A percentile compares a stretch with the other conserved stretches of the same genome.
These are phyloP conservation scores for Papilio glaucus DNA, from an alignment of 1,140 invertebrate genomes.

Conservation along the genomic window DNA sequence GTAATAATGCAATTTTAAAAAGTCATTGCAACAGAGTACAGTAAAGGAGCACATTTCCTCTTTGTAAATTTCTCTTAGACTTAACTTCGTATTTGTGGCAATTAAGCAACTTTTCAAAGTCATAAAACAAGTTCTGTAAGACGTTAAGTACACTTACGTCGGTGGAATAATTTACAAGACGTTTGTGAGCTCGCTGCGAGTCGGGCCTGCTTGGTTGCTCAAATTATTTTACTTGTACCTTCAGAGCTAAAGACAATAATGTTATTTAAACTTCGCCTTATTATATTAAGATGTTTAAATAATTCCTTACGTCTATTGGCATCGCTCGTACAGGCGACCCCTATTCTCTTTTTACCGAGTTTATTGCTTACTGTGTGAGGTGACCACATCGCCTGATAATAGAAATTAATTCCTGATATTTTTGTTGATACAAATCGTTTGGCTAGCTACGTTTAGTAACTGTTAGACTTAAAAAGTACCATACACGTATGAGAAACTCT, in stretches of 20 bases:
- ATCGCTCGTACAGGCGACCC: too few species aligned
- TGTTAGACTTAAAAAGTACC: too few species aligned
- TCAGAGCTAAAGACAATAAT: not conserved
- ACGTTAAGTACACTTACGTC: constrained; percentile 25
- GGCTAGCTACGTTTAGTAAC: too few species aligned
- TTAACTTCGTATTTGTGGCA: constrained; percentile 16
- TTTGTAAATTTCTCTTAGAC: not conserved
- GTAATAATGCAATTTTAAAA: too few species aligned
- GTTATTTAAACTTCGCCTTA: not conserved
- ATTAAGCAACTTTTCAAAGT: constrained; percentile 20
- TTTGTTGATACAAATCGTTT: too few species aligned
- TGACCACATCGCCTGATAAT: too few species aligned
- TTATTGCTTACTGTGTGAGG: too few species aligned
- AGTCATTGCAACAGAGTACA: not conserved
- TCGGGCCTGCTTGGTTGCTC: not conserved
- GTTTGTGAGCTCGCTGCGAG: not conserved
- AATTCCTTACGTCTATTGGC: too few species aligned
- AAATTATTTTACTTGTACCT: constrained; percentile 5
- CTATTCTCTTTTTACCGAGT: too few species aligned
- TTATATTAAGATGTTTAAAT: too few species aligned
- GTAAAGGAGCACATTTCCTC: constrained; percentile 2
- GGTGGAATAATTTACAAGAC: constrained; percentile 15
- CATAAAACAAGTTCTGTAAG: constrained; percentile 21
- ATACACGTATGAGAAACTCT: too few species aligned
- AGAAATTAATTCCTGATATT: too few species aligned